phyloP scores from a whole-genome alignment of 2,113 vertebrate species.

The Poeciliopsis turrubarensis region DNA sequence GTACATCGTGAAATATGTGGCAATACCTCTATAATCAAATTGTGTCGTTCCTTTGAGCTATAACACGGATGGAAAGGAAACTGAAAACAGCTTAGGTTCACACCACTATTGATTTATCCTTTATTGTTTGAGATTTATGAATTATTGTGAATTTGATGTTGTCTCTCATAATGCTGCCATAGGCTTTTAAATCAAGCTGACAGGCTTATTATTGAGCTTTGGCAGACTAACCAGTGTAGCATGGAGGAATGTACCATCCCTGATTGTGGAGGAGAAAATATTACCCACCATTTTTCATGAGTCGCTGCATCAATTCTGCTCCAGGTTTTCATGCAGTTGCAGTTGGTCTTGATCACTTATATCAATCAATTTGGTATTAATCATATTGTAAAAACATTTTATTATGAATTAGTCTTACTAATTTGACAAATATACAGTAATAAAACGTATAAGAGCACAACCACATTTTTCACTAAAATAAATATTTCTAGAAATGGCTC shows the following conservation, averaged over 20 bases:
- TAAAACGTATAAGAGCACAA: conserved; percentile 34
- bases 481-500: conserved; percentile 5
- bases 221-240: conserved; percentile 46
- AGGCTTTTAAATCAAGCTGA: conserved; percentile 74
- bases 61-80: conserved; percentile 49
- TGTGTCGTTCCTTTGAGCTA: conserved; percentile 58
- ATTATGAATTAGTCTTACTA: conserved; percentile 34
- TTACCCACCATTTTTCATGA: conserved; percentile 38
- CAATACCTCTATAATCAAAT: conserved; percentile 52
- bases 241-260: conserved; percentile 58
- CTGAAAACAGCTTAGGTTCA: conserved; percentile 69
- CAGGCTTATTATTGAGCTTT: conserved; percentile 69
- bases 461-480: conserved; percentile 8
- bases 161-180: conserved; percentile 71
- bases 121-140: conserved; percentile 74
- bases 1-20: conserved; percentile 34
- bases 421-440: conserved; percentile 9
- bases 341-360: conserved; percentile 39
- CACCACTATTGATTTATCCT: conserved; percentile 72
- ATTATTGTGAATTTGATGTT: conserved; percentile 75
- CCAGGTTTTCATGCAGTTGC: background rate
- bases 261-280: conserved; percentile 61
- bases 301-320: conserved; percentile 50
- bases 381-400: conserved; percentile 38
- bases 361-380: conserved; percentile 33